These are phyloP conservation scores for Lethenteron camtschaticum DNA, from an alignment of 2,113 vertebrate species.

Conservation along the genomic window DNA sequence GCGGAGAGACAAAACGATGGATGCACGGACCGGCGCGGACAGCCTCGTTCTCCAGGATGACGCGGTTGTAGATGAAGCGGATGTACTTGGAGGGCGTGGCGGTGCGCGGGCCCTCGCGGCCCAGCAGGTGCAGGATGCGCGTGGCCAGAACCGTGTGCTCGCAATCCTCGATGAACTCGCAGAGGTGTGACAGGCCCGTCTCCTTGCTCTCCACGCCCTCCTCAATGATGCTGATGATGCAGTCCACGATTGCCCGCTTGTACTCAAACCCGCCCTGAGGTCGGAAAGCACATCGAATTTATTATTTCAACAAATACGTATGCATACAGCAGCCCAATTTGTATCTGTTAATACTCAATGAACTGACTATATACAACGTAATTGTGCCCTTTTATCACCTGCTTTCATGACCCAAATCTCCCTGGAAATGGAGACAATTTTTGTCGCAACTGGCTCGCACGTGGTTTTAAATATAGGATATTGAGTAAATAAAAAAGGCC, in stretches of 20 bases:
- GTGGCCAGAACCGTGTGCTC: slow-evolving; percentile 91
- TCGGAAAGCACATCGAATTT: too few relatives aligned
- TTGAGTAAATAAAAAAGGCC: too few relatives aligned
- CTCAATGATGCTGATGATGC: slow-evolving; percentile 84
- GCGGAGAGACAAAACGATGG: neutral
- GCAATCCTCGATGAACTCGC: slow-evolving; percentile 95
- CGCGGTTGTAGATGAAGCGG: slow-evolving; percentile 93
- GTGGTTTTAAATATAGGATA: too few relatives aligned
- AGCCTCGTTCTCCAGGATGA: slow-evolving; percentile 86
- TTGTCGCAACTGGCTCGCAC: too few relatives aligned
- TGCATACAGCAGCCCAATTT: too few relatives aligned
- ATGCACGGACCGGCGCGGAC: slow-evolving; percentile 56
- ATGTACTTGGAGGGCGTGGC: slow-evolving; percentile 85
- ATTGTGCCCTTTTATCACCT: too few relatives aligned
- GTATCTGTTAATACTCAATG: too few relatives aligned
- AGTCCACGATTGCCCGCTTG: slow-evolving; percentile 92
- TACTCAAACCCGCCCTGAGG: slow-evolving; percentile 88
- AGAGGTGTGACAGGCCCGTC: slow-evolving; percentile 70
- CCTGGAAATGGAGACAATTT: too few relatives aligned
- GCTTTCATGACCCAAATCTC: too few relatives aligned
- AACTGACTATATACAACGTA: too few relatives aligned
- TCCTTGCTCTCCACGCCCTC: slow-evolving; percentile 92
- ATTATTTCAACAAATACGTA: too few relatives aligned
- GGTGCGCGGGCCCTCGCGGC: slow-evolving; percentile 70
- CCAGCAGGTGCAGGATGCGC: slow-evolving; percentile 80